A percentile compares a stretch with the other conserved stretches of the same genome.
These are phyloP conservation scores for Platyrinchus mystaceus DNA, from an alignment of 2,797 vertebrate genomes.

Conservation along the genomic window DNA sequence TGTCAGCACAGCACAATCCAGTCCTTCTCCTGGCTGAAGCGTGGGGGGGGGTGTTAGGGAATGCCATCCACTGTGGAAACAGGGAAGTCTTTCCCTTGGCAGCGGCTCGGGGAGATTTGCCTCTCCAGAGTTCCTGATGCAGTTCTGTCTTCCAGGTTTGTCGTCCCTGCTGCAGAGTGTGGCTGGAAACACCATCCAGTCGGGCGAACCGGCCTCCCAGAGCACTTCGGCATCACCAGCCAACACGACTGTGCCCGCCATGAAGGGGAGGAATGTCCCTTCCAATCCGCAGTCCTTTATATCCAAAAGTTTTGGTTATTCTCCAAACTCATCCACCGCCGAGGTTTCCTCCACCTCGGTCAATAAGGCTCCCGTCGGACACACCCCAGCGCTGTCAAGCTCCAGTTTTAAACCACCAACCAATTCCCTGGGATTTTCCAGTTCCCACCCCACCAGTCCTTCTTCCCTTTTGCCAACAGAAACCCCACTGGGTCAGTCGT, in stretches of 20 bases:
- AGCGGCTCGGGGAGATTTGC: neutral
- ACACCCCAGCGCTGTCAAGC: slow-evolving; percentile 61
- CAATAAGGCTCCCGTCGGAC: slow-evolving; percentile 65
- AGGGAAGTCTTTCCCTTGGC: neutral
- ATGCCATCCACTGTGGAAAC: fast-evolving
- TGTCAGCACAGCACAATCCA: neutral
- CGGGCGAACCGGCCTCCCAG: slow-evolving; percentile 64
- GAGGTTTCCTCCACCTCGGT: slow-evolving; percentile 80
- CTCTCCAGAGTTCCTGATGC: neutral
- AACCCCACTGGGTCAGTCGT: slow-evolving; percentile 61
- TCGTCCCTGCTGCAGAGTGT: slow-evolving; percentile 94
- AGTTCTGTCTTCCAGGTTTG: slow-evolving; percentile 79
- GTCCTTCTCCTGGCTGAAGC: neutral
- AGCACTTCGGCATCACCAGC: slow-evolving; percentile 69
- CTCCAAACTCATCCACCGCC: slow-evolving; percentile 77
- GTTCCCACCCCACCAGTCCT: slow-evolving; percentile 63
- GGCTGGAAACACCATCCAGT: slow-evolving; percentile 74
- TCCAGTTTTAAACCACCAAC: slow-evolving; percentile 72
- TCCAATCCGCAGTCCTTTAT: slow-evolving; percentile 67
- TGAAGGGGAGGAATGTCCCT: slow-evolving; percentile 69
- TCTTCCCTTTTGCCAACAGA: slow-evolving; percentile 72
- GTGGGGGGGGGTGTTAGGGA: neutral
- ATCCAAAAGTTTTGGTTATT: slow-evolving; percentile 74
- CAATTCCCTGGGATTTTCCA: slow-evolving; percentile 69
- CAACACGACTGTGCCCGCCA: slow-evolving; percentile 35